phyloP scores from a whole-genome alignment of 2,113 vertebrate genomes.

The Elgaria multicarinata region DNA sequence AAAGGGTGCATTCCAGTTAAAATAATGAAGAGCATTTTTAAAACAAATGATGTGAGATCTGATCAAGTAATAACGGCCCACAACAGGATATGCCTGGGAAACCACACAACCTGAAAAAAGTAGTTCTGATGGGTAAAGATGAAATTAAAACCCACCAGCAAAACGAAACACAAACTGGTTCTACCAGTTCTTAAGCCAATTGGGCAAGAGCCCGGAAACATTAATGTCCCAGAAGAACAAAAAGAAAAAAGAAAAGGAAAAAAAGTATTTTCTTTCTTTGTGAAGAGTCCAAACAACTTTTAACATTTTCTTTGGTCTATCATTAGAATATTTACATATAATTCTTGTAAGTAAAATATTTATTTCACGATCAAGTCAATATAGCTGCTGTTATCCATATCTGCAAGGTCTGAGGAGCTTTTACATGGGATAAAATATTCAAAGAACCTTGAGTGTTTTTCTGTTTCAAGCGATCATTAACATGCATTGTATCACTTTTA shows the following conservation, averaged over 20 bases:
- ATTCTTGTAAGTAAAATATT: not conserved
- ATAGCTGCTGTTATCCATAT: not conserved
- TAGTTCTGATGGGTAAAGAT: conserved; percentile 22
- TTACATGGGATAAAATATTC: not conserved
- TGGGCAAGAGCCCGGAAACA: conserved; percentile 20
- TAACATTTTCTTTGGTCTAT: not conserved
- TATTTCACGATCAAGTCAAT: not conserved
- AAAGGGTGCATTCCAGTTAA: not conserved
- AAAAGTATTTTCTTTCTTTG: conserved; percentile 41
- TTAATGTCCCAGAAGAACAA: not conserved
- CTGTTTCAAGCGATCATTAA: not conserved
- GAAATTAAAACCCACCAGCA: conserved; percentile 45
- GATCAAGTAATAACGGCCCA: not conserved
- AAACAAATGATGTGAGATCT: not conserved
- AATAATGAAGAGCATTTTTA: not conserved
- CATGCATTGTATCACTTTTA: not conserved
- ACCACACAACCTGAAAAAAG: not conserved
- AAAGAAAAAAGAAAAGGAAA: no score
- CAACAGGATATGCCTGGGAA: conserved; percentile 38
- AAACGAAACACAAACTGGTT: conserved; percentile 48
- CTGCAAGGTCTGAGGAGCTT: not conserved
- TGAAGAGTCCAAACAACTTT: not conserved
- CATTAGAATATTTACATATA: not conserved
- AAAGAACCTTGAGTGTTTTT: not conserved
- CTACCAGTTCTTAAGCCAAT: conserved; percentile 44